Base-by-base conservation (phyloP, 2,888 invertebrate species). In the Lypha dubia region DNA sequence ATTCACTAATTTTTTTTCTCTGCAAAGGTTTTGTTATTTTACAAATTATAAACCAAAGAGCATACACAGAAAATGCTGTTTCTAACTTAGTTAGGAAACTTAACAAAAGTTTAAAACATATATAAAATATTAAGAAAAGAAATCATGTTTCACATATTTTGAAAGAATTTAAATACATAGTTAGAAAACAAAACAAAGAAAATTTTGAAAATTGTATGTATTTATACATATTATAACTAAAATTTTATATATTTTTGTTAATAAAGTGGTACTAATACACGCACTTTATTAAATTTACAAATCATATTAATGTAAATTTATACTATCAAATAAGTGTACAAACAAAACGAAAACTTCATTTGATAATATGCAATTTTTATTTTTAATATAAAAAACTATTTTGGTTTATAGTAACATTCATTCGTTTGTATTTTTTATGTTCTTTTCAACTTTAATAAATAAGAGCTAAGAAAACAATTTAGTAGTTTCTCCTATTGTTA, bases 371-470 rank as follows among this genome's bases (percentile, higher is more conserved):
- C 58, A 68, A 11, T 62, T 71, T 53, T 76, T n/a, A 28, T 58
- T 17, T 71, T 76, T 20, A 71, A 51, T 79, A 68, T 49, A 79
- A 81, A 79, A 84, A 84, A 81, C 41, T 74, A 77, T 70, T 84
- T 84, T 84, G 58, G 81, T 77, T 70, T 77, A 65, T 63, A 68
- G 63, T 77, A 60, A 79, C 53, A 73, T 76, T 44, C 15, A 20
- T 74, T 67, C 22, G 20, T 6, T 32, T n/a, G n/a, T n/a, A n/a
- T n/a, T n/a, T n/a, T n/a, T n/a, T n/a, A n/a, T n/a, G n/a, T n/a
- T 65, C 53, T 79, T 68, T 51, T 70, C 77, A 74, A 70, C 84
- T 84, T 73, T 53, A 84, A 79, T 77, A 84, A 73, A 68, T 81
- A 77, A n/a, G 73, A 84, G 67, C 70, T 73, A 79, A 84, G 77